These are phyloP conservation scores for Akabosia matsudoensis DNA, from an alignment of 1,140 invertebrate species.

Conservation along the genomic window DNA sequence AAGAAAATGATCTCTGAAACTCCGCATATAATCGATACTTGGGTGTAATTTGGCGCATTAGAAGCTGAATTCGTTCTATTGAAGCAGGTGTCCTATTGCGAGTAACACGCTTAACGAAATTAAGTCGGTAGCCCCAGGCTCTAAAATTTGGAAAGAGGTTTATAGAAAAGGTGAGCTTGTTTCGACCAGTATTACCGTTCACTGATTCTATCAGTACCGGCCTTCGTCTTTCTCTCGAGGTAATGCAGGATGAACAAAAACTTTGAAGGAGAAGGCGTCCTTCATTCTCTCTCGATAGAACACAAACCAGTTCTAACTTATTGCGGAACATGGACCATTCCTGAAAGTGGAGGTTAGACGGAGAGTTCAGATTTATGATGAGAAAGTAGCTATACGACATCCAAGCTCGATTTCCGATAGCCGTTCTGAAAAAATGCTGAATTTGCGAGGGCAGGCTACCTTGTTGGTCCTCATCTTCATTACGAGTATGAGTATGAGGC, in stretches of 20 bases:
- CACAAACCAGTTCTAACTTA: neutral
- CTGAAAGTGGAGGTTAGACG: neutral
- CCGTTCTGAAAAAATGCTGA: neutral
- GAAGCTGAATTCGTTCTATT: neutral
- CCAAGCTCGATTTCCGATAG: neutral
- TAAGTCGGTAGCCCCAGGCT: neutral
- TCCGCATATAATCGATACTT: neutral
- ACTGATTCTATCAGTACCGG: neutral
- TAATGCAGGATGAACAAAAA: neutral
- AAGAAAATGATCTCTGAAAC: neutral
- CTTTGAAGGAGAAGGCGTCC: neutral
- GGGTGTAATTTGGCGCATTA: neutral
- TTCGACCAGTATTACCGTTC: neutral
- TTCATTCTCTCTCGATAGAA: neutral
- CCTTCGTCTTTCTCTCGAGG: neutral
- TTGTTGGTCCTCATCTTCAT: neutral
- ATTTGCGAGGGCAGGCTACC: neutral
- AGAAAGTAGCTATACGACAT: neutral
- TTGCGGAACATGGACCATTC: neutral
- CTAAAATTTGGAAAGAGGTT: neutral
- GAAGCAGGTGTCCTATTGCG: neutral
- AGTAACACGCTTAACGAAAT: neutral
- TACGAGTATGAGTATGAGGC: neutral
- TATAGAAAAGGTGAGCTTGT: no score
- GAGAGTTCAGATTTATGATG: neutral